Base-by-base conservation (phyloP, 2,888 invertebrate species). In the Ectemnius cavifrons region DNA sequence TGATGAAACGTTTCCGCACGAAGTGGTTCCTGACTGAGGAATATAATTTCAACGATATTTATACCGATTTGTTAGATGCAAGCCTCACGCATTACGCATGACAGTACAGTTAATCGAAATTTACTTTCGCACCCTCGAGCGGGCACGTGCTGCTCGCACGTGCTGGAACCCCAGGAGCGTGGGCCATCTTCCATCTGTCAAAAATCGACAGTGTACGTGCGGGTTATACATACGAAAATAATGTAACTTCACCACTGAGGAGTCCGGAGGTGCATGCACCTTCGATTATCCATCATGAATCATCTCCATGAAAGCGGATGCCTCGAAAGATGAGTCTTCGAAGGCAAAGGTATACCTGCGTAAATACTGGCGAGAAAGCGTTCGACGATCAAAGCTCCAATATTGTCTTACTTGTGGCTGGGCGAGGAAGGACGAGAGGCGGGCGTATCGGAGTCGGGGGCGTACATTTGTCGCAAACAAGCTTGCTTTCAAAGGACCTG, bases 141-240 rank as follows among this genome's bases (percentile, higher is more conserved):
- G 27, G 64, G 64, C 82, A 83, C 82, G 82, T 82, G 82, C 65
- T 61, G 63, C 16, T n/a, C 67, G 71, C 83, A 76, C 81, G 77
- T 79, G 83, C 72, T 76, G 77, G 45, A 73, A 79, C 77, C 73
- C 45, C 5, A 4, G 14, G 75, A 60, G 69, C 75, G 76, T 60
- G 61, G 76, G 77, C 77, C 79, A 79, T 82, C 82, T 82, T 82
- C 83, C 79, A 81, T 82, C 82, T 79, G 82, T 82, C 82, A 82
- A 82, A 83, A 81, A 82, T 82, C 82, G 83, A 81, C 82, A 71
- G 68, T 27, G 28, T 71, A 62, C 61, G 78, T 78, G 76, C 78
- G 81, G 78, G 80, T 78, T 63, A 71, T 81, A 73, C 83, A 77
- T 75, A 79, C 60, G 60, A 72, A 62, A 70, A 64, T 71, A 52